phyloP scores from a whole-genome alignment of 2,888 invertebrate genomes.

The Adelphocoris suturalis region DNA sequence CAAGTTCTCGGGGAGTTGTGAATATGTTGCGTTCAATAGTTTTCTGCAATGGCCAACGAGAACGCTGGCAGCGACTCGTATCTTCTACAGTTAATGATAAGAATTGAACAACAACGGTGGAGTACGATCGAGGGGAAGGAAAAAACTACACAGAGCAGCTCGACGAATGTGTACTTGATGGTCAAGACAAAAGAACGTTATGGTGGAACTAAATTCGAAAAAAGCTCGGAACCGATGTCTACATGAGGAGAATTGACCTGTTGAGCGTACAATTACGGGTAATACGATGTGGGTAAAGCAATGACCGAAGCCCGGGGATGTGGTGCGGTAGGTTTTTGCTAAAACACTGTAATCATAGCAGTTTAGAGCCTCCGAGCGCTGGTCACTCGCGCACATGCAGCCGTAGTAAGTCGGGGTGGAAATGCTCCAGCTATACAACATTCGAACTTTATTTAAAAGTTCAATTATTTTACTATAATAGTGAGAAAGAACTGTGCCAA shows the following conservation, averaged over 20 bases:
- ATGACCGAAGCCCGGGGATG: neutral
- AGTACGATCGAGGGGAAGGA: neutral
- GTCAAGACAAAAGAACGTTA: neutral
- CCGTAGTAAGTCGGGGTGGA: neutral
- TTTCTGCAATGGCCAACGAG: too few relatives aligned
- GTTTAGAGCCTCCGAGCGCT: neutral
- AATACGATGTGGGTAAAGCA: constrained; percentile 30
- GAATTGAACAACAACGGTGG: neutral
- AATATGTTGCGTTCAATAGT: too few relatives aligned
- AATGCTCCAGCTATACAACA: too few relatives aligned
- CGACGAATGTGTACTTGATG: neutral
- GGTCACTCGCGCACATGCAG: neutral
- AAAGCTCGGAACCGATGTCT: neutral
- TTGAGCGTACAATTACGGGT: constrained; percentile 14
- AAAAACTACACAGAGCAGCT: neutral
- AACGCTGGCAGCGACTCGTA: too few relatives aligned
- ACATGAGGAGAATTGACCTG: neutral
- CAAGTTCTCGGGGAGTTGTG: too few relatives aligned
- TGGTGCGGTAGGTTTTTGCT: constrained; percentile 23
- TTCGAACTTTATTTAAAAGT: too few relatives aligned
- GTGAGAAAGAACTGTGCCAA: too few relatives aligned
- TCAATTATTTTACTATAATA: too few relatives aligned
- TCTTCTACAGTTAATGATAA: neutral
- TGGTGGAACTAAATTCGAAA: neutral
- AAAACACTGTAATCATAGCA: neutral